These are phyloP conservation scores for Cinara cedri DNA, from an alignment of 2,888 invertebrate genomes.

Conservation along the genomic window DNA sequence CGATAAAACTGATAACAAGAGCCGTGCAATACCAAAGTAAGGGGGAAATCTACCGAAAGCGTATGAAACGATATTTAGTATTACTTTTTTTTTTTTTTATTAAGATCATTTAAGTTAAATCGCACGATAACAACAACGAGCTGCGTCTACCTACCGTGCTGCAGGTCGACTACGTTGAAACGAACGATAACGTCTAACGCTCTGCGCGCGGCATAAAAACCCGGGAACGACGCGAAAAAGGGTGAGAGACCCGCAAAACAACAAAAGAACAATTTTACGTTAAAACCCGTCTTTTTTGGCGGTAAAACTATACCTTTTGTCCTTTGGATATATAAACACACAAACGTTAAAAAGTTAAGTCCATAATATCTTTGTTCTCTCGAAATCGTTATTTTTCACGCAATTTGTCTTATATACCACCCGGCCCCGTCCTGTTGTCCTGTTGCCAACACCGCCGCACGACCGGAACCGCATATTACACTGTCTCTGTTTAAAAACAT, in stretches of 20 bases:
- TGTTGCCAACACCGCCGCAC: slow-evolving; percentile 38
- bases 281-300: slow-evolving; percentile 48
- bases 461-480: background rate
- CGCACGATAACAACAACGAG: slow-evolving; percentile 31
- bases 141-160: background rate
- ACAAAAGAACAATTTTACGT: slow-evolving; percentile 52
- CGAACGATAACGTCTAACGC: slow-evolving; percentile 33
- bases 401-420: slow-evolving; percentile 36
- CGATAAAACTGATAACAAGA: background rate
- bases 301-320: slow-evolving; percentile 49
- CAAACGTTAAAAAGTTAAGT: slow-evolving; percentile 53
- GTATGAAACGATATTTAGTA: no score
- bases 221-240: background rate
- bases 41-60: no score
- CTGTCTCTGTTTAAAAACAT: background rate
- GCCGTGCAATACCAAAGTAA: no score
- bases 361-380: slow-evolving; percentile 49
- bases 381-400: slow-evolving; percentile 53
- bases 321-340: slow-evolving; percentile 20
- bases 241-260: slow-evolving; percentile 2
- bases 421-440: slow-evolving; percentile 4
- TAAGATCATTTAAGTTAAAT: slow-evolving; percentile 31
- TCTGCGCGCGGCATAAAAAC: slow-evolving; percentile 7
- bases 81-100: slow-evolving; percentile 6
- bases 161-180: slow-evolving; percentile 30